Conservation (phyloP, 2,797 vertebrate species). For the Selene dorsalis region DNA sequence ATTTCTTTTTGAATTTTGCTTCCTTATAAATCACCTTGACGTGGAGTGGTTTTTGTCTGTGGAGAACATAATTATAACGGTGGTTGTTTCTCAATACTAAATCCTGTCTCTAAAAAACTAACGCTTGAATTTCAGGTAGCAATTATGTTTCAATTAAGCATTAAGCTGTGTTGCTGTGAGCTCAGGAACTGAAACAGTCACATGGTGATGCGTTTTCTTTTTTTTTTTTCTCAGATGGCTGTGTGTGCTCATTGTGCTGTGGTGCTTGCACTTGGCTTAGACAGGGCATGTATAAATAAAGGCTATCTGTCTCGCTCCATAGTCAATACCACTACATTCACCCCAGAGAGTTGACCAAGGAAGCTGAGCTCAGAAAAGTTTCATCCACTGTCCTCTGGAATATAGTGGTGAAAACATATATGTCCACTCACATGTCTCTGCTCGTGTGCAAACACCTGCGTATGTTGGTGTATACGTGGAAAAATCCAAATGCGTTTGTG, state of each 20-base stretch:
- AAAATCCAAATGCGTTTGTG: constrained; percentile 20
- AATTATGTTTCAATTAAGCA: constrained; percentile 35
- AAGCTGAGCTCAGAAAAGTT: constrained; percentile 60
- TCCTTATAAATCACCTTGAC: constrained; percentile 34
- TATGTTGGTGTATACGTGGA: constrained; percentile 27
- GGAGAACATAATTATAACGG: constrained; percentile 38
- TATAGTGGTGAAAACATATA: constrained; percentile 37
- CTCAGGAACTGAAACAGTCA: constrained; percentile 22
- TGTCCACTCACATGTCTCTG: constrained; percentile 15
- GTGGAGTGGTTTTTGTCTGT: constrained; percentile 33
- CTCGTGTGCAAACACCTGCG: constrained; percentile 39
- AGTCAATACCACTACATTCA: constrained; percentile 59
- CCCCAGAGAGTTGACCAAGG: constrained; percentile 56
- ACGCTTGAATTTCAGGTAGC: constrained; percentile 20
- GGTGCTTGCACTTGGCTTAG: constrained; percentile 50
- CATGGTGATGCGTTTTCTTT: constrained; percentile 25
- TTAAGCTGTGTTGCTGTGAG: constrained; percentile 30
- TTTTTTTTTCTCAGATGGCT: constrained; percentile 1
- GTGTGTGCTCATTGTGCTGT: constrained; percentile 28
- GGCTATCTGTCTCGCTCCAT: constrained; percentile 33
- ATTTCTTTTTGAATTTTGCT: constrained; percentile 18
- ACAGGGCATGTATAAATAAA: constrained; percentile 65
- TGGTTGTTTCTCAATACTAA: constrained; percentile 32
- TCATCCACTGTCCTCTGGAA: constrained; percentile 54
- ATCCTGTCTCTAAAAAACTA: constrained; percentile 37